Conservation (phyloP, 1,140 invertebrate genomes). For the Telenomus remus region DNA sequence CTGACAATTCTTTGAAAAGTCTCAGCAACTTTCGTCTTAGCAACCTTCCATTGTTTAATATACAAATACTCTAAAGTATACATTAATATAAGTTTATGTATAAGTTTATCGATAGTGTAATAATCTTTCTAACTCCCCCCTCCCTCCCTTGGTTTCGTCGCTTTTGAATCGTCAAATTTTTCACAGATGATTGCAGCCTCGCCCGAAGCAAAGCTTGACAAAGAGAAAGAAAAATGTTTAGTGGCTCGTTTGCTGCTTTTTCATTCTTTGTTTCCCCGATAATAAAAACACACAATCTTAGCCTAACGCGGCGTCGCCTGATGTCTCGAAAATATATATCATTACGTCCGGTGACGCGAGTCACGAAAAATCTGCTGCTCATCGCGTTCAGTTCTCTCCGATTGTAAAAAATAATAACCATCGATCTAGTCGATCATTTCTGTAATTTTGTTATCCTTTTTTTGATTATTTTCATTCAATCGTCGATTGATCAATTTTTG, state of each 20-base stretch:
- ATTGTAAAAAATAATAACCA: background rate
- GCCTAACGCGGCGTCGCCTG: conserved; percentile 27
- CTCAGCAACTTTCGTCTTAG: conserved; percentile 21
- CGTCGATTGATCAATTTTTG: conserved; percentile 15
- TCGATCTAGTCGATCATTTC: background rate
- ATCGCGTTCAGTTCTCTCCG: background rate
- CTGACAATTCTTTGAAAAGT: conserved; percentile 28
- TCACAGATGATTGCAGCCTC: conserved; percentile 11
- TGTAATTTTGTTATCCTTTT: background rate
- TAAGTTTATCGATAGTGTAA: conserved; percentile 49
- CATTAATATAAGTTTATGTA: conserved; percentile 58
- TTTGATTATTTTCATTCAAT: too few species aligned
- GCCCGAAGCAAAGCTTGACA: background rate
- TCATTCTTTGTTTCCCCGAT: background rate
- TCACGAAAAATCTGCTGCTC: background rate
- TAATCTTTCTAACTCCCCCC: conserved; percentile 44
- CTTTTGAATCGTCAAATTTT: conserved; percentile 6
- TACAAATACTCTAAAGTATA: conserved; percentile 58
- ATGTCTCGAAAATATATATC: conserved; percentile 46
- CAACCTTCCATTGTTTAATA: conserved; percentile 44
- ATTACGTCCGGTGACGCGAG: conserved; percentile 29
- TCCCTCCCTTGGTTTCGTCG: conserved; percentile 25
- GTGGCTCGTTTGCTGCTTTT: too few species aligned
- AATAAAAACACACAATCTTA: conserved; percentile 30
- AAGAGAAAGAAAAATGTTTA: background rate